Conservation (phyloP, 2,797 vertebrate species). For the Molossus molossus region DNA sequence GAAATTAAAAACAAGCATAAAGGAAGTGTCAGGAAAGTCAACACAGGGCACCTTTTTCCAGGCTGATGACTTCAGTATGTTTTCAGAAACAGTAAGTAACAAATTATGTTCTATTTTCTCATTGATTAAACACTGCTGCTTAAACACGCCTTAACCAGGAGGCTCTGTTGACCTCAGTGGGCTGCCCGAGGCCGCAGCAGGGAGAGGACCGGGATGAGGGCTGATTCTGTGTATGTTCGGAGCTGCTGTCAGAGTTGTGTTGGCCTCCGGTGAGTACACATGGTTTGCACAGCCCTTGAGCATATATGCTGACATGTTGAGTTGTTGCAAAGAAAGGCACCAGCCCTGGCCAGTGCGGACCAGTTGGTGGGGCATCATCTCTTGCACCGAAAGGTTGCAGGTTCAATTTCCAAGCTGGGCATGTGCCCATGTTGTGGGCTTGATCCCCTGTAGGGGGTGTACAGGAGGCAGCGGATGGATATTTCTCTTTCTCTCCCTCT, state of each 20-base stretch:
- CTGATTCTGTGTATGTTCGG: constrained; percentile 9
- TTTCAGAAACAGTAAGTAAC: constrained; percentile 53
- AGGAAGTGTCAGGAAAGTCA: constrained; percentile 25
- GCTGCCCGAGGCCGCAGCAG: neutral
- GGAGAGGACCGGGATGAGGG: neutral
- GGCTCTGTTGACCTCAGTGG: neutral
- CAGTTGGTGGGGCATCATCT: neutral
- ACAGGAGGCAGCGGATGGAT: neutral
- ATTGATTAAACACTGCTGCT: neutral
- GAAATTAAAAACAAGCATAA: constrained; percentile 54
- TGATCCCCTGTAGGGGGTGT: neutral
- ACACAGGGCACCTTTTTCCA: neutral
- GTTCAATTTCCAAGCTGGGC: neutral
- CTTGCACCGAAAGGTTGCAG: neutral
- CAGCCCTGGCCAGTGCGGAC: neutral
- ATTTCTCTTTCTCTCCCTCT: neutral
- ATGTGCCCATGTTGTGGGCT: neutral
- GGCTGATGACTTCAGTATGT: constrained; percentile 34
- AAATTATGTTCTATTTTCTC: constrained; percentile 54
- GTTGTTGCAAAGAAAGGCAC: constrained; percentile 50
- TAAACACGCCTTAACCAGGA: neutral
- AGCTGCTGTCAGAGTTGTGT: neutral
- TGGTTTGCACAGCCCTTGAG: constrained; percentile 71
- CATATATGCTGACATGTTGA: neutral
- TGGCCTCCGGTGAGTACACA: constrained; percentile 34